Evolutionary conservation across 2,888 invertebrate genomes (phyloP), one percentile per base, ranked within the genome.

Genomic region (Tetramorium bicarinatum): DNA sequence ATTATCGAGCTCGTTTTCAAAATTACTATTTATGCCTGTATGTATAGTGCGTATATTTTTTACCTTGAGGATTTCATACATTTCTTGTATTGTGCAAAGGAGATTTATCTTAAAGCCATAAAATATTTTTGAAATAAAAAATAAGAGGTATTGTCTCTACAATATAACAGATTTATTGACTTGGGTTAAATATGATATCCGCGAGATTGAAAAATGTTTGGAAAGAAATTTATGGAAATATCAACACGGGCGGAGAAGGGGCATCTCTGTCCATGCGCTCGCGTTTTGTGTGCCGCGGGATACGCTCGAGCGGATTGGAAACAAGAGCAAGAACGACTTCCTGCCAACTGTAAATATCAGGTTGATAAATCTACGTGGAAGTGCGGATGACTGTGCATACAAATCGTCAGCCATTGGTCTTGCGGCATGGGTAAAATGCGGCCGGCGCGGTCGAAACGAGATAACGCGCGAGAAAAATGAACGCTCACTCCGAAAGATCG

Each of bases 321-420:
- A 77, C 82, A 76, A 76, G 67, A 82, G 52, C 82, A 77, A 82
- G 29, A 76, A 52, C 54, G 44, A 52, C 67, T 82, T 67, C 67
- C 76, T 54, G 38, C 21, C 56, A 21, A 34, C 25, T 21, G 79
- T 59, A 79, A 69, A 80, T 71, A 80, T 71, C 71, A 47, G 18
- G 47, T 71, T 80, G 71, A 80, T 80, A 80, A 80, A 80, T 80
- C 79, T 49, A 49, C 25, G 25, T 80, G 82, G 67, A 82, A 77
- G 67, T 67, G 76, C 77, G 76, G 77, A 76, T 82, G 76, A 76
- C 66, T 56, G 82, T 82, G 75, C 71, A 80, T 80, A 80, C 69
- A 80, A 80, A 80, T 71, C 71, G 69, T 61, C 56, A 71, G 59
- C 79, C 25, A 61, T 79, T 71, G 79, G 79, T 79, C 59, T 61